Evolutionary conservation across 2,113 vertebrate genomes (phyloP).

Genomic region (Phaethornis superciliosus): DNA sequence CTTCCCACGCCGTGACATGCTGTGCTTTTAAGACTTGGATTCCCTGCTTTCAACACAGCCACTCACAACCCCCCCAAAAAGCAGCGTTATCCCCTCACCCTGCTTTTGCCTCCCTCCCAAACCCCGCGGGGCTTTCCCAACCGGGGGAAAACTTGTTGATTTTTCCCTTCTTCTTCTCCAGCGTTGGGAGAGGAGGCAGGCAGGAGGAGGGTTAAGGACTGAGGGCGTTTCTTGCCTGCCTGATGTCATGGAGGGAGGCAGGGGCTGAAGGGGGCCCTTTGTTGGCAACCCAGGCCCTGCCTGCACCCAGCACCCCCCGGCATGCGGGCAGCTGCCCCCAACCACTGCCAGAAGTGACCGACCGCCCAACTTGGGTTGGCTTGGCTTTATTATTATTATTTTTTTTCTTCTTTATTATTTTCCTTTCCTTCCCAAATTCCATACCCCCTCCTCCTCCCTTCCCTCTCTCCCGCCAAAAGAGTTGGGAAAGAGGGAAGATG

Average conservation of each 20-base stretch:
- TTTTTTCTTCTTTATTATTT: rapidly evolving
- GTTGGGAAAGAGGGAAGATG: constrained; percentile 44
- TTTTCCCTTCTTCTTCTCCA: background rate
- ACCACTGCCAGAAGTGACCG: background rate
- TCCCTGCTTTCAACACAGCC: background rate
- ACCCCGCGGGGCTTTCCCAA: background rate
- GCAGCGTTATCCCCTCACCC: background rate
- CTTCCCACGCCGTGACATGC: rapidly evolving
- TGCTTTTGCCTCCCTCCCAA: background rate
- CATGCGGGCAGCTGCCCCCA: background rate
- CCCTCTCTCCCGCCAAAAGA: constrained; percentile 49
- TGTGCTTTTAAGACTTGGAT: rapidly evolving
- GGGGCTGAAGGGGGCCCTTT: constrained; percentile 92
- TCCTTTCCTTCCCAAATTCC: no score
- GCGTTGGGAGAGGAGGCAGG: background rate
- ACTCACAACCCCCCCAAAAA: background rate
- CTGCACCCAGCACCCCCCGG: constrained; percentile 65
- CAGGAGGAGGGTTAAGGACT: constrained; percentile 69
- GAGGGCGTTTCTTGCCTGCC: constrained; percentile 82
- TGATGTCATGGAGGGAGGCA: constrained; percentile 90
- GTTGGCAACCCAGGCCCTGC: constrained; percentile 85
- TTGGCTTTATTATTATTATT: background rate
- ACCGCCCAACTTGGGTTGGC: background rate
- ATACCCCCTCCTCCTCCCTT: no score
- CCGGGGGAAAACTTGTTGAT: background rate